A percentile compares a stretch with the other conserved stretches of the same genome.
These are phyloP conservation scores for Chaetorhynchus papuensis DNA, from an alignment of 2,113 vertebrate genomes.

Conservation along the genomic window DNA sequence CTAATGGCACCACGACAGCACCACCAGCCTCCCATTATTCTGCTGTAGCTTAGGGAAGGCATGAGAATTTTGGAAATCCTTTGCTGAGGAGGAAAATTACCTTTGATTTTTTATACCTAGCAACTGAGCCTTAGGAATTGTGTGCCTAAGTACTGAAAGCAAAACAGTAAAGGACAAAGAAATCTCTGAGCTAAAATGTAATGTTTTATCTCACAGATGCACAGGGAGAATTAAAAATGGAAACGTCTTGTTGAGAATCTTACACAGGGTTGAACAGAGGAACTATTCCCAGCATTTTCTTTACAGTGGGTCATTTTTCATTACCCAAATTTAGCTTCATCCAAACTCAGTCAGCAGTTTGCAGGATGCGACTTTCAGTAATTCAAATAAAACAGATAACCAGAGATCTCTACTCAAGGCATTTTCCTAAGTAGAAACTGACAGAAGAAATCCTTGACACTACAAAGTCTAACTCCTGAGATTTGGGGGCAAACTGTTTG, in stretches of 20 bases:
- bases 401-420: neutral
- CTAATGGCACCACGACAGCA: constrained; percentile 65
- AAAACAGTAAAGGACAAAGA: neutral
- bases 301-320: neutral
- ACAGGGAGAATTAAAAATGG: neutral
- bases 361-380: neutral
- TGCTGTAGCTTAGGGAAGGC: neutral
- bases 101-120: neutral
- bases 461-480: neutral
- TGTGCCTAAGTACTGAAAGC: neutral
- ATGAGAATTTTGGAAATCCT: neutral
- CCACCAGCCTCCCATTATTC: constrained; percentile 26
- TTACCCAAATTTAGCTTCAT: neutral
- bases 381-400: neutral
- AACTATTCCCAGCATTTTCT: neutral
- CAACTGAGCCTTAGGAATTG: neutral
- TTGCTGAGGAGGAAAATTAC: neutral
- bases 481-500: neutral
- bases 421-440: neutral
- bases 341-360: constrained; percentile 4
- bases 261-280: neutral
- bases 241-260: neutral
- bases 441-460: neutral
- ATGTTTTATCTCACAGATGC: neutral
- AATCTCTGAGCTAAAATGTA: neutral